A percentile compares a stretch with the other conserved stretches of the same genome.
phyloP scores from a whole-genome alignment of 2,113 vertebrate species.

The Stegostoma tigrinum region DNA sequence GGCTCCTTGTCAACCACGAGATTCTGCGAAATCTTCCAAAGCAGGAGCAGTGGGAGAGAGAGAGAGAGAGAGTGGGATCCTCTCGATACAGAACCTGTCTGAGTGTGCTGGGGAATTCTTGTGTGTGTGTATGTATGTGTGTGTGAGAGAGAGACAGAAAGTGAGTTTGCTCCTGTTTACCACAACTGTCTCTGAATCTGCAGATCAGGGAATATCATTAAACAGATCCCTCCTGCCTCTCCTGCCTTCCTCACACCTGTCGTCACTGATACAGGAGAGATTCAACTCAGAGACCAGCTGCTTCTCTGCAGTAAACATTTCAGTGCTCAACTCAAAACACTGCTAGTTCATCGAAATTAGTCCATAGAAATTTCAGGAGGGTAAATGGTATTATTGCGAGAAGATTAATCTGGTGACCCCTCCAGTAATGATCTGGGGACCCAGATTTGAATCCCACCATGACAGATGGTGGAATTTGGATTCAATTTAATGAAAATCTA shows the following conservation, averaged over 20 bases:
- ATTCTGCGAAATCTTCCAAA: too few species aligned
- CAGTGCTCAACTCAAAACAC: constrained; percentile 53
- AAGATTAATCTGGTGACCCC: too few species aligned
- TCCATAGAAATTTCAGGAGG: too few species aligned
- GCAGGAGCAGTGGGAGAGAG: too few species aligned
- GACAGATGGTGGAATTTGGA: too few species aligned
- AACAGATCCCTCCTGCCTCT: constrained; percentile 41
- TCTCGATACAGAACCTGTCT: background rate
- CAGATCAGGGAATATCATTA: constrained; percentile 30
- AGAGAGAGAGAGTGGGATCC: too few species aligned
- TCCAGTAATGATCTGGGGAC: too few species aligned
- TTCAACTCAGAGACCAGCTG: constrained; percentile 68
- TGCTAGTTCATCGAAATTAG: background rate
- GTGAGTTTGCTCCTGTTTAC: background rate
- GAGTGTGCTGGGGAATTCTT: background rate
- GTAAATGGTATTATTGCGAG: too few species aligned
- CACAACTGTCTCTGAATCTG: background rate
- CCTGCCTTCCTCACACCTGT: constrained; percentile 52
- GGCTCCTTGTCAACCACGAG: background rate
- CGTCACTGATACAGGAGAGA: constrained; percentile 54
- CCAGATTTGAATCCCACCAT: too few species aligned
- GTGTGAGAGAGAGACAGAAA: background rate
- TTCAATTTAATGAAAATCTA: too few species aligned
- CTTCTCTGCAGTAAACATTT: constrained; percentile 76
- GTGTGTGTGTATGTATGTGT: background rate